A percentile compares a stretch with the other conserved stretches of the same genome.
These are phyloP conservation scores for Ceratotherium simum DNA, from an alignment of 2,113 vertebrate species.

Conservation along the genomic window DNA sequence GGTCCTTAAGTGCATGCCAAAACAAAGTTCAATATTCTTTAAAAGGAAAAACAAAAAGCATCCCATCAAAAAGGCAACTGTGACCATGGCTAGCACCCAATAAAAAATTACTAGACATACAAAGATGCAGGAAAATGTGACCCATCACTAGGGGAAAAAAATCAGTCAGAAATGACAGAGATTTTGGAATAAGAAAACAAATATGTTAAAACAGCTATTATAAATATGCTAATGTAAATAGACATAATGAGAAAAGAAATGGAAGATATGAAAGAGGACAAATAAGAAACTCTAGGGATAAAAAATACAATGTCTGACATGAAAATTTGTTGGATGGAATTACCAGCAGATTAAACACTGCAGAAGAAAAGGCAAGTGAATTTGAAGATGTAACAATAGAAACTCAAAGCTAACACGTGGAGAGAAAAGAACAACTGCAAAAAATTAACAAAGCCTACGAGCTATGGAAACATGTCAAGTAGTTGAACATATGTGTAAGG, in stretches of 20 bases:
- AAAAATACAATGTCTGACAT: neutral
- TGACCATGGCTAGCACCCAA: neutral
- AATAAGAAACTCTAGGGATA: neutral
- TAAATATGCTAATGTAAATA: neutral
- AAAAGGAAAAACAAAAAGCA: neutral
- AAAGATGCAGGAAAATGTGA: neutral
- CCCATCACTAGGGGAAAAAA: neutral
- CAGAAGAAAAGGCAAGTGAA: neutral
- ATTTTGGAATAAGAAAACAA: conserved; percentile 3
- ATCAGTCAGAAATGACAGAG: neutral
- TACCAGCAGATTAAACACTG: neutral
- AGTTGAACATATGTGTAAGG: neutral
- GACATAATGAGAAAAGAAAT: neutral
- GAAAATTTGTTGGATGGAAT: neutral
- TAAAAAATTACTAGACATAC: neutral
- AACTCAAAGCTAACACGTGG: neutral
- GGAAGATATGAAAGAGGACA: neutral
- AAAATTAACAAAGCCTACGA: neutral
- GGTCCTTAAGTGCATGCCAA: neutral
- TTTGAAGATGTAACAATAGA: neutral
- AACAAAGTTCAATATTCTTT: neutral
- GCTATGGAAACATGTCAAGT: neutral
- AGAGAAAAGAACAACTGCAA: neutral
- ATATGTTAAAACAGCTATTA: neutral
- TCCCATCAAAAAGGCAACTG: neutral